Evolutionary conservation across 35 echinoderm and acorn worm species (phyloP), one percentile per base, ranked within the genome.

Genomic region (Nesometra sesokonis): DNA sequence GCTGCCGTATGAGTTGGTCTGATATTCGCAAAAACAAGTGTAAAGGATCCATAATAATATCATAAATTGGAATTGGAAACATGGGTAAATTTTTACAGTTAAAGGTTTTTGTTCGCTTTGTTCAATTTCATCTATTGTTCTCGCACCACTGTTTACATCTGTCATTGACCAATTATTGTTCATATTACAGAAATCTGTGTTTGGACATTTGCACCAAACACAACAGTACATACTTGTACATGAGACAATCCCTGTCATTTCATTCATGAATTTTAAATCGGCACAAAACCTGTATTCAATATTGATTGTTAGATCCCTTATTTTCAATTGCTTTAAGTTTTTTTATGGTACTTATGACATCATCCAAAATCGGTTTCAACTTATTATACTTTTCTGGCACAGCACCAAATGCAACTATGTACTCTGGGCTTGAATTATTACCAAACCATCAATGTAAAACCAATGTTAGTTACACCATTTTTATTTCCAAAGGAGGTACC

Each of bases 21-120:
- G 85, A 78, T 79, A 92, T 92, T 40, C 82, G 77, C 0, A 92
- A 36, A 84, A 31, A 92, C 32, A 92, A 88, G 76, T 92, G 91
- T 30, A 88, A 37, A 27, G 86, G 84, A 35, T 92, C 91, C 9
- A 46, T 35, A 0, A 92, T 84, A 79, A 88, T 35, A 33, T 88
- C 79, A 3, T 38, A 21, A 11, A 92, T 76, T 30, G 46, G 17
- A n/a, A 67, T 78, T 0, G 30, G 46, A 17, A 88, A 88, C 17
- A 92, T 67, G 32, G 91, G 91, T 35, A 32, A 9, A 35, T 17
- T 11, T 23, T 84, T 37, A 92, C 91, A 92, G 32, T 38, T 79
- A 21, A 88, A 88, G 5, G 78, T 93, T 36, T 86, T 93, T 7
- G 38, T 43, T 43, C 15, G 4, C 15, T 4, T 7, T 43, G 4